Base-by-base conservation (phyloP, 2,797 vertebrate species). In the Lepilemur ruficaudatus region DNA sequence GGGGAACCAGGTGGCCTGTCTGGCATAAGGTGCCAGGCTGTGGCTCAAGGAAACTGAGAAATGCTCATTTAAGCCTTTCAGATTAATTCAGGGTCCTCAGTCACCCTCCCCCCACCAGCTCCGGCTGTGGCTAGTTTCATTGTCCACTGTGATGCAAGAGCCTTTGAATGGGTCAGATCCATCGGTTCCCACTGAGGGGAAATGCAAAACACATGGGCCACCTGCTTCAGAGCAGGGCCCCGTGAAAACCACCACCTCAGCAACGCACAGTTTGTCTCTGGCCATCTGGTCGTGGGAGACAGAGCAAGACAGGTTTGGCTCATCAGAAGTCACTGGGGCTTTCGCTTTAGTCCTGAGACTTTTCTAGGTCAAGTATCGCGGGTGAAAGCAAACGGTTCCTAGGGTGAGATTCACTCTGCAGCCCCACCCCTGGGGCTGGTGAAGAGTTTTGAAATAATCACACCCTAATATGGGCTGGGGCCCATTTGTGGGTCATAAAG, bases 401-500 rank as follows among this genome's bases (percentile, higher is more conserved):
- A 35, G 41, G 10, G 69, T 61, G 20, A 85, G 38, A 82, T 22
- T 83, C 76, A 69, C 5, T 69, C 30, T 35, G 35, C 25, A 3
- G 67, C 82, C 32, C 43, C 57, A 63, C 18, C 43, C 35, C n/a
- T 28, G 8, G 23, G 23, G 38, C 35, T 80, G 63, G 89, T 67
- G n/a, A 80, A 76, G 65, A 79, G 28, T 67, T 84, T 80, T 75
- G 65, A 96, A 94, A 83, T 46, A 61, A 70, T 70, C 55, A 89
- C 43, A 75, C 48, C 22, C 50, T 85, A 38, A 41, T 38, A 43
- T 57, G 83, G n/a, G 50, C 70, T 35, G 25, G 57, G 65, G 20
- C 67, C 43, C n/a, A 46, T 61, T 73, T 85, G 10, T 55, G 79
- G 67, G 30, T 63, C 17, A 75, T 73, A 43, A 78, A 69, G 83